Base-by-base conservation (phyloP, 2,113 vertebrate species). In the Tinamus guttatus region DNA sequence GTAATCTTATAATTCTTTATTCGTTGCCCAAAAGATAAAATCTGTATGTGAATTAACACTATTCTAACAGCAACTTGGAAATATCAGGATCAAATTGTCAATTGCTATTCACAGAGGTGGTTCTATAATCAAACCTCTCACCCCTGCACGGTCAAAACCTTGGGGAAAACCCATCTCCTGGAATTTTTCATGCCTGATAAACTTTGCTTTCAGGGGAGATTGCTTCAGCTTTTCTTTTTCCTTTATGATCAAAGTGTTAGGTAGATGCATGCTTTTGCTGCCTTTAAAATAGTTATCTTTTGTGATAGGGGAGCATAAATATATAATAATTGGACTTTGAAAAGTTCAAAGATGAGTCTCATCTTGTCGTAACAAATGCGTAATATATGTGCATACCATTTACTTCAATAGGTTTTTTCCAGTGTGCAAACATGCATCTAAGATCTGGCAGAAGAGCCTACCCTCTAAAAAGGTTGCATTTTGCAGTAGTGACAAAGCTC, bases 331-430 rank as follows among this genome's bases (percentile, higher is more conserved):
- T 65, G 1, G 24, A 24, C 9, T 76, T 94, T 0, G 3, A 79
- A 56, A 56, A 56, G 28, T 30, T 87, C 25, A 77, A 73, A 77
- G 47, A 93, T 27, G 9, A 89, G 41, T 22, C 17, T 71, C 71
- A 7, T 4, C 3, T 85, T 82, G 7, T 58, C 22, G 69, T 49
- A 85, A n/a, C 1, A 89, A 79, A 51, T 22, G 13, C 21, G 84
- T 67, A 47, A 30, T 71, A 17, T 9, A 25, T 0, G 0, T 2
- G 1, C 68, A 41, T 9, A 40, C 3, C 13, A 15, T 87, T 54
- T 56, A 60, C 34, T 77, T 87, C 24, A 65, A 40, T 62, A 85
- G 49, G 8, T 70, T 40, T 80, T 73, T 84, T 89, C 28, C 34
- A 58, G 12, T 71, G 24, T 60, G 14, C 38, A 78, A 86, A 43